A percentile compares a stretch with the other conserved stretches of the same genome.
These are phyloP conservation scores for Micrasema longulum DNA, from an alignment of 1,140 invertebrate genomes.

Conservation along the genomic window DNA sequence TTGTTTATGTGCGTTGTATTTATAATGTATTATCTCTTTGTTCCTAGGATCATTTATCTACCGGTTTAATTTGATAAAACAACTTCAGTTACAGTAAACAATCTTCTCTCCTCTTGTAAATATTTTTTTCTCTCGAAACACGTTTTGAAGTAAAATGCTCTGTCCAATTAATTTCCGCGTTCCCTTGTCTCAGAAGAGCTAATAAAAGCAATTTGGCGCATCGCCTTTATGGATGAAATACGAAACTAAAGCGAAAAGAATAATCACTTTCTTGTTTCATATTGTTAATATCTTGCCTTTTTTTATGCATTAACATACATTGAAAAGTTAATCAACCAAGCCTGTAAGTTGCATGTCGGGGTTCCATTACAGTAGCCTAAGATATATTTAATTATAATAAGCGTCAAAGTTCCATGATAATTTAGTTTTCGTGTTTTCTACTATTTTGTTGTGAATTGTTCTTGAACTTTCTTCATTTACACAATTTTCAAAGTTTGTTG, in stretches of 20 bases:
- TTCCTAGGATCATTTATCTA: conserved; percentile 8
- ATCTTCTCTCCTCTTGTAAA: background rate
- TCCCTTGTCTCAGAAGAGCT: conserved; percentile 14
- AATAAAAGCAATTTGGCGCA: conserved; percentile 28
- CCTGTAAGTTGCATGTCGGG: no score
- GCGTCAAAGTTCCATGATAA: no score
- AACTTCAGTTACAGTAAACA: conserved; percentile 20
- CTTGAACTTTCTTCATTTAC: no score
- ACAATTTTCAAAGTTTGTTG: no score
- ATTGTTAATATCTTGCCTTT: no score
- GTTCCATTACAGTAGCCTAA: no score
- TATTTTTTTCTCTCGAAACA: conserved; percentile 12
- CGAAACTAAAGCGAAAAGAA: background rate
- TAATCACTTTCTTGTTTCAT: no score
- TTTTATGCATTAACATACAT: no score
- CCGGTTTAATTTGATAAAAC: conserved; percentile 20
- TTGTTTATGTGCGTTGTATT: background rate
- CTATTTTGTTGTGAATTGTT: no score
- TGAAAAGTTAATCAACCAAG: no score
- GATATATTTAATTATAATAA: no score
- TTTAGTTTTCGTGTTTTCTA: no score
- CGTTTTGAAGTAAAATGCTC: conserved; percentile 30
- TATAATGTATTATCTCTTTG: conserved; percentile 4
- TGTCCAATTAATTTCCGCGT: conserved; percentile 26
- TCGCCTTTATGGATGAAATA: conserved; percentile 5